Evolutionary conservation across 1,140 invertebrate species (phyloP).

Genomic region (Drosophila tristis): DNA sequence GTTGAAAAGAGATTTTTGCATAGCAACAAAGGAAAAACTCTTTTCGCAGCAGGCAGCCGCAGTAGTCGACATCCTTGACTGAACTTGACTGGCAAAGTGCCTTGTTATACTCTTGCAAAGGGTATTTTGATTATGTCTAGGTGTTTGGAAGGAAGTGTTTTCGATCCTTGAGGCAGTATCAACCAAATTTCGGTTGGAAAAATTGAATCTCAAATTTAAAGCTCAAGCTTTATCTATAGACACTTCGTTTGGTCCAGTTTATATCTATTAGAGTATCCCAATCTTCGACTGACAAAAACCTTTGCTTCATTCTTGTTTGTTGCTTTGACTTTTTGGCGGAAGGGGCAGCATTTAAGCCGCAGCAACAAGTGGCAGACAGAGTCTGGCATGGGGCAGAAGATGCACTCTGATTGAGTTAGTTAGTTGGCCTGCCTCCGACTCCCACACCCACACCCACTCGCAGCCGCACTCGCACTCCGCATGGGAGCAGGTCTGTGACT

Average conservation of each 20-base stretch:
- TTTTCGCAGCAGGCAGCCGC: neutral
- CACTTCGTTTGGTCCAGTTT: no score
- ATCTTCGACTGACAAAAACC: no score
- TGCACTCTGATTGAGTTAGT: slow-evolving; percentile 76
- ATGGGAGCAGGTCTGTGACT: slow-evolving; percentile 7
- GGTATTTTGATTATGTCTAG: no score
- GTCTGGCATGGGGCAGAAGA: slow-evolving; percentile 12
- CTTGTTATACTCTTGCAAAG: slow-evolving; percentile 12
- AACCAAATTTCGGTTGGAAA: no score
- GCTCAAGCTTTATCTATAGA: no score
- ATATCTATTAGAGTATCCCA: no score
- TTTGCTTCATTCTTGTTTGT: no score
- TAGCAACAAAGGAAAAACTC: slow-evolving; percentile 11
- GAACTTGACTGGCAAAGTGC: slow-evolving; percentile 71
- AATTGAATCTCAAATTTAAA: no score
- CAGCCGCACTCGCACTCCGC: slow-evolving; percentile 14
- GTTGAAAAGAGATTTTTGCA: slow-evolving; percentile 35
- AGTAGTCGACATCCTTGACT: slow-evolving; percentile 61
- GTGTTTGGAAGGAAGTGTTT: no score
- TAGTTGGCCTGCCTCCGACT: slow-evolving; percentile 39
- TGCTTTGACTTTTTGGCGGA: no score
- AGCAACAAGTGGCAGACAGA: slow-evolving; percentile 65
- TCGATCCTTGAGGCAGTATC: no score
- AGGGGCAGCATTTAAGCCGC: slow-evolving; percentile 51
- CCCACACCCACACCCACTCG: slow-evolving; percentile 1